Evolutionary conservation across 2,888 invertebrate species (phyloP).

Genomic region (Chelonus formosanus): DNA sequence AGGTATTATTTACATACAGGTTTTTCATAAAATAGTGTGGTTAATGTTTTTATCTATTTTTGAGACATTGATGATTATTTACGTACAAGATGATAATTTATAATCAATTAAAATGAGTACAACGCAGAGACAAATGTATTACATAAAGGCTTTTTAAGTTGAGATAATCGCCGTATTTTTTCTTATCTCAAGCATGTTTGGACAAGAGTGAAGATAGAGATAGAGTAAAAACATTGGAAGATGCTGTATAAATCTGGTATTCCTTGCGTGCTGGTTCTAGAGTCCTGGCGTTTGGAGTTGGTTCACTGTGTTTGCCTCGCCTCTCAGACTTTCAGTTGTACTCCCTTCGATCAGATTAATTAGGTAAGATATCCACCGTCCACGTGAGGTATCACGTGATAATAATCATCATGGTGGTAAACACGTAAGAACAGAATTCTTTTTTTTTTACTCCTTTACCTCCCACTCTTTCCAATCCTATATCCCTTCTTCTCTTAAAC

Average conservation of each 20-base stretch:
- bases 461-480: neutral
- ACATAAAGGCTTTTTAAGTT: slow-evolving; percentile 5
- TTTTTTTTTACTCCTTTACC: slow-evolving; percentile 20
- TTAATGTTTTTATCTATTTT: no score
- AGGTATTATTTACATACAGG: no score
- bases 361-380: slow-evolving; percentile 36
- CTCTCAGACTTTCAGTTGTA: slow-evolving; percentile 6
- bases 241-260: slow-evolving; percentile 33
- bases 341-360: slow-evolving; percentile 34
- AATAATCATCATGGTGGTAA: slow-evolving; percentile 36
- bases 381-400: slow-evolving; percentile 38
- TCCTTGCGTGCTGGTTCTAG: slow-evolving; percentile 15
- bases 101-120: neutral
- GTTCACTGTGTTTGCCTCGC: neutral
- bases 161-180: slow-evolving; percentile 13
- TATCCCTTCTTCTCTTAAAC: slow-evolving; percentile 3
- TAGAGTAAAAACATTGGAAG: slow-evolving; percentile 19
- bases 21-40: no score
- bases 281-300: slow-evolving; percentile 14
- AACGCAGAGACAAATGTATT: slow-evolving; percentile 12
- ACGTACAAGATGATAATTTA: neutral
- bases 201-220: slow-evolving; percentile 28
- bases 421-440: slow-evolving; percentile 36
- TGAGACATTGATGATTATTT: no score
- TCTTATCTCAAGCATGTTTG: slow-evolving; percentile 26